Evolutionary conservation across 2,113 vertebrate species (phyloP), one percentile per base, ranked within the genome.

Genomic region (Edolisoma coerulescens): DNA sequence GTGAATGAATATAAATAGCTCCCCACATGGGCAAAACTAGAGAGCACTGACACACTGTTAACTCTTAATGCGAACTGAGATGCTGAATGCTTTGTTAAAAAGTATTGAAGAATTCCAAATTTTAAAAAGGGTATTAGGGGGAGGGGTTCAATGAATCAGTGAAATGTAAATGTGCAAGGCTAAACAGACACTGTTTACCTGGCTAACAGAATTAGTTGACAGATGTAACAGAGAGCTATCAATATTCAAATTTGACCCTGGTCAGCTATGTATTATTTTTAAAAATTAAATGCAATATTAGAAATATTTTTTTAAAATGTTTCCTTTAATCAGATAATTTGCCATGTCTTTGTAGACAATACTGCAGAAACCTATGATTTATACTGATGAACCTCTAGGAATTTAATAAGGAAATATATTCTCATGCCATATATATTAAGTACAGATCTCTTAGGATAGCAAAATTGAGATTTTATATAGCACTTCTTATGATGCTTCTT

Each of bases 111-210:
- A 54, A 52, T 15, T 76, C 9, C 1, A 69, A 60, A 37, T 35
- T 41, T 4, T 1, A 13, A 30, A 61, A 26, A 27, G 0, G 1
- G 0, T 37, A 5, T 26, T 59, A 4, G 3, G 9, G 6, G 13
- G 3, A 15, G 3, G 7, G 5, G 5, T 4, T 4, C 13, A 33
- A 10, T 33, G 7, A 42, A 50, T 35, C 49, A 70, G 19, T 52
- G 17, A 7, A 60, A 28, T 60, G 8, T 13, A 41, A 52, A 71
- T 53, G 6, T 61, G 9, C 73, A 53, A 80, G 89, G 24, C 5
- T 47, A 67, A 37, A 35, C 12, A 80, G 12, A 30, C 1, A 0
- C 1, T 79, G 16, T 32, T 53, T 75, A 7, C 32, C 32, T 57
- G 6, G 13, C 49, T 28, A 61, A n/a, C 11, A 69, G 19, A 88